Evolutionary conservation across 2,113 vertebrate species (phyloP).

Genomic region (Lampris incognitus): DNA sequence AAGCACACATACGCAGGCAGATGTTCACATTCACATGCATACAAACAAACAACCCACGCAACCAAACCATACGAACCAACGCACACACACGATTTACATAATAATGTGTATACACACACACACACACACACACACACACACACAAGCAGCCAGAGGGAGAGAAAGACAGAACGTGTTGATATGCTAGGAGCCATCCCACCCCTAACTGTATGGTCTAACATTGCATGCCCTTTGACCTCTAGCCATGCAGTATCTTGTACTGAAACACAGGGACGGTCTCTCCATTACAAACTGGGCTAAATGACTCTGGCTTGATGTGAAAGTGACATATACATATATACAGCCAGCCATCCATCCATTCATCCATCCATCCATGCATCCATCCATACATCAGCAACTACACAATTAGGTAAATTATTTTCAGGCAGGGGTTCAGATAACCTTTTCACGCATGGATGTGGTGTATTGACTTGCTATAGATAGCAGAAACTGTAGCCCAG

Average conservation of each 20-base stretch:
- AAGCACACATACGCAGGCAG: not conserved
- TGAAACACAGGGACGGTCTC: constrained; percentile 26
- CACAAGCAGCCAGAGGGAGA: constrained; percentile 49
- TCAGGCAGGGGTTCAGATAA: not conserved
- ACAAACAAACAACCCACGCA: not conserved
- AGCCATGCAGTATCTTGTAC: constrained; percentile 52
- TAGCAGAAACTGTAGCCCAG: constrained; percentile 16
- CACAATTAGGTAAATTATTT: constrained; percentile 35
- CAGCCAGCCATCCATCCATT: no score
- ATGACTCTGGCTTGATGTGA: constrained; percentile 18
- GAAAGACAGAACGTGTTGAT: constrained; percentile 69
- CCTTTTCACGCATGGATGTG: constrained; percentile 24
- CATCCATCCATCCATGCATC: no score
- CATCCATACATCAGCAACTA: constrained; percentile 6
- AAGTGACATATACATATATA: not conserved
- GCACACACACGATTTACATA: constrained; percentile 3
- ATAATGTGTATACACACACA: constrained; percentile 2
- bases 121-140: constrained; percentile 51
- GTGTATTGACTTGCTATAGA: constrained; percentile 27
- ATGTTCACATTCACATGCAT: not conserved
- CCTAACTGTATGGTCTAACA: not conserved
- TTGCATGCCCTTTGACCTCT: constrained; percentile 17
- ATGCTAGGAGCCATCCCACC: constrained; percentile 53
- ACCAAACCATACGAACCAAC: not conserved
- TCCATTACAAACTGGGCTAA: constrained; percentile 25